These are phyloP conservation scores for Thysanoteuthis rhombus DNA, from an alignment of 2,888 invertebrate genomes.

Conservation along the genomic window DNA sequence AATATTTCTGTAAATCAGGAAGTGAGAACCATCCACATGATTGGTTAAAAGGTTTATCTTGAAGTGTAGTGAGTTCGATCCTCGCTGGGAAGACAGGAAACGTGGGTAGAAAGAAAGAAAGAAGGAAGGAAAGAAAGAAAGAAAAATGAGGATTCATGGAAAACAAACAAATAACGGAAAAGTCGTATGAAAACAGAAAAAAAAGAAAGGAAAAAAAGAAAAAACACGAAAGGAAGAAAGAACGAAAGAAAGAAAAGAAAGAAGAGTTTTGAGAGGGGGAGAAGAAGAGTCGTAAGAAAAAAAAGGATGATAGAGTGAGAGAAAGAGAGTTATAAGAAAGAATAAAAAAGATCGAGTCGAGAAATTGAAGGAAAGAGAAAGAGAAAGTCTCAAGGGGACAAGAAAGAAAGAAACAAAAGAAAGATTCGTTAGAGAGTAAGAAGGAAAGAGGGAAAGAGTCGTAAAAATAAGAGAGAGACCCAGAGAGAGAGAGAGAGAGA, in stretches of 20 bases:
- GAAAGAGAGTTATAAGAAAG: background rate
- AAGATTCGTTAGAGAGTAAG: accelerated
- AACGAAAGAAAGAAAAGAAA: background rate
- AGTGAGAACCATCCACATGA: too few species aligned
- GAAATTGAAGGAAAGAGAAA: background rate
- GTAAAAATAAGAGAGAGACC: too few species aligned
- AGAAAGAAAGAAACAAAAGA: background rate
- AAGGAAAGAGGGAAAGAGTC: background rate
- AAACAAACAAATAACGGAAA: too few species aligned
- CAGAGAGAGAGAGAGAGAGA: too few species aligned
- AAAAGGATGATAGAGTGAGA: background rate
- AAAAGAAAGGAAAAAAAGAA: background rate
- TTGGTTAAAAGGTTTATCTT: too few species aligned
- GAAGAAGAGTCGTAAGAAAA: background rate
- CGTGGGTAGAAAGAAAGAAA: background rate
- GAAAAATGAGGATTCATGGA: background rate
- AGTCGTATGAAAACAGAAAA: too few species aligned
- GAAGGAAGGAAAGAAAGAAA: background rate
- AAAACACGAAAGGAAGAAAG: background rate
- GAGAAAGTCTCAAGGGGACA: accelerated
- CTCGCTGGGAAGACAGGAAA: background rate
- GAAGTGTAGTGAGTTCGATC: too few species aligned
- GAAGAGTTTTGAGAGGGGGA: background rate
- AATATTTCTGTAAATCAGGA: too few species aligned
- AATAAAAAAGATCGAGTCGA: background rate